phyloP scores from a whole-genome alignment of 2,797 vertebrate genomes.

The Euphonia xanthogaster region DNA sequence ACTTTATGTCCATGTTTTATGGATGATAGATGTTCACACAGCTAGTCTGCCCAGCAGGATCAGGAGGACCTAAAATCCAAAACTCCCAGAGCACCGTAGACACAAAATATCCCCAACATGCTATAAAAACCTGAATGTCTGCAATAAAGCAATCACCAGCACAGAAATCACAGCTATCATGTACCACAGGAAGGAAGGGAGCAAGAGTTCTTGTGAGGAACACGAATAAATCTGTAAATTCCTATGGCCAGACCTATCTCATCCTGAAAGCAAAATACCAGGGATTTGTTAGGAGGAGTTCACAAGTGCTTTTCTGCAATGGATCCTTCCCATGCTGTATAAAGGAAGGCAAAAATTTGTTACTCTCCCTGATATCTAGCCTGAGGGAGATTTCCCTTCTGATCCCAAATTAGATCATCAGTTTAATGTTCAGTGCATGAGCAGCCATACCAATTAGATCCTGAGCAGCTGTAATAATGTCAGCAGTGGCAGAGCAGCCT shows the following conservation, averaged over 20 bases:
- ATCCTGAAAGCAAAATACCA: not conserved
- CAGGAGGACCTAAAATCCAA: not conserved
- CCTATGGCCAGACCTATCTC: not conserved
- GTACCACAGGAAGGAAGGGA: not conserved
- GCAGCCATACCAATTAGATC: slow-evolving; percentile 56
- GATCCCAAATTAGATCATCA: slow-evolving; percentile 63
- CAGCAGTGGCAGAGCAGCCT: not conserved
- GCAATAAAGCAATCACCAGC: not conserved
- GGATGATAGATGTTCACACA: not conserved
- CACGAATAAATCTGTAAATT: not conserved
- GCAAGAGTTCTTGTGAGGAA: not conserved
- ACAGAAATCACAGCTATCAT: not conserved
- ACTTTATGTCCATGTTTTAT: not conserved
- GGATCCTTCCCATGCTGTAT: not conserved
- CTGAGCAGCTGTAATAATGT: slow-evolving; percentile 36
- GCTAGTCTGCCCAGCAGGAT: not conserved
- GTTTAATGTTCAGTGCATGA: slow-evolving; percentile 58
- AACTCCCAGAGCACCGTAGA: not conserved
- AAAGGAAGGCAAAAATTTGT: slow-evolving; percentile 6
- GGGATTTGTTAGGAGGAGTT: not conserved
- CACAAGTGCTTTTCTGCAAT: slow-evolving; percentile 1
- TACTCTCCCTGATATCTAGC: slow-evolving; percentile 23
- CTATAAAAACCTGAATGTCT: slow-evolving; percentile 7
- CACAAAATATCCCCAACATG: slow-evolving; percentile 1
- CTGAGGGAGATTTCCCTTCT: slow-evolving; percentile 60